These are phyloP conservation scores for Buteo buteo DNA, from an alignment of 2,113 vertebrate genomes.

Conservation along the genomic window DNA sequence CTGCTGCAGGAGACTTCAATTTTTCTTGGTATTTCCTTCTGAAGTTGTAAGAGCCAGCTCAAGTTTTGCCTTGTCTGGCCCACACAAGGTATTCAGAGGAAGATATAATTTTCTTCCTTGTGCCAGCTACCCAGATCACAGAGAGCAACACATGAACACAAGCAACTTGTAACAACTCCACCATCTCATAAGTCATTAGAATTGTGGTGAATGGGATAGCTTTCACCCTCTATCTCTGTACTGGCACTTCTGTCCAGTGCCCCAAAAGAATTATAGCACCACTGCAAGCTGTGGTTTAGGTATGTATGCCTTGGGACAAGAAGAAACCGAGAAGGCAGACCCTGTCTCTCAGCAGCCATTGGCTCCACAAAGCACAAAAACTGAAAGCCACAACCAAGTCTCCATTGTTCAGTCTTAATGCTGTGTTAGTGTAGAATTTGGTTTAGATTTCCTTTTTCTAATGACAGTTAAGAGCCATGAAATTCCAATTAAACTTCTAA, in stretches of 20 bases:
- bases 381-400: not conserved
- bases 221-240: not conserved
- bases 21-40: not conserved
- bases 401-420: not conserved
- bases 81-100: not conserved
- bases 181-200: not conserved
- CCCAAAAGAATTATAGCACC: not conserved
- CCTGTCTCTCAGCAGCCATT: not conserved
- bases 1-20: not conserved
- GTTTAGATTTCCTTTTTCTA: not conserved
- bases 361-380: not conserved
- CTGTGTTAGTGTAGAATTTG: not conserved
- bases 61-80: not conserved
- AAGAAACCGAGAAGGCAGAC: not conserved
- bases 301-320: not conserved
- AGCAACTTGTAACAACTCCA: not conserved
- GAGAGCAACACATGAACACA: not conserved
- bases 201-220: not conserved
- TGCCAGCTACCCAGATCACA: not conserved
- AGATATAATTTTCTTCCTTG: not conserved
- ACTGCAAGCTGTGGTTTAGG: not conserved
- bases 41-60: not conserved
- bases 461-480: not conserved
- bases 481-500: conserved; percentile 15
- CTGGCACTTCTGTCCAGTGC: not conserved